These are phyloP conservation scores for Silurus lanzhouensis DNA, from an alignment of 2,797 vertebrate species.

Conservation along the genomic window DNA sequence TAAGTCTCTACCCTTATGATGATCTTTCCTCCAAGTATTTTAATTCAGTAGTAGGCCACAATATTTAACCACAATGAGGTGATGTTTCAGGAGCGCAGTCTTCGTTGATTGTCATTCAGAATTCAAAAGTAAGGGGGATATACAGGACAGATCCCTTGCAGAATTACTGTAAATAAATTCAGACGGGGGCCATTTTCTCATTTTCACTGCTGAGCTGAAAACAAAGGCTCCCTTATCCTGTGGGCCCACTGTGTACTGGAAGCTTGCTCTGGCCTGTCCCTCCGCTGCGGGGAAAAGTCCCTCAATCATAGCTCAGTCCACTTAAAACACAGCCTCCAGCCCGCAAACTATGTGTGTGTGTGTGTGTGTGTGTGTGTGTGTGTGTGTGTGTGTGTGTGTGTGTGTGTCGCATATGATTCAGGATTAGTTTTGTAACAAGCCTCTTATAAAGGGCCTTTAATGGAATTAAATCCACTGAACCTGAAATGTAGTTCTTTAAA, in stretches of 20 bases:
- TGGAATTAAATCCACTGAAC: constrained; percentile 3
- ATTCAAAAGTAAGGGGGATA: constrained; percentile 59
- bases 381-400: constrained; percentile 4
- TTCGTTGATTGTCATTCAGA: constrained; percentile 1
- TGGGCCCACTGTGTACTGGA: constrained; percentile 77
- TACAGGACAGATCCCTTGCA: constrained; percentile 42
- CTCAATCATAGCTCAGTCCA: constrained; percentile 34
- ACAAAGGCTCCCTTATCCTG: constrained; percentile 93
- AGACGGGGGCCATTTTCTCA: constrained; percentile 85
- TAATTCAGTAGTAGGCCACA: neutral
- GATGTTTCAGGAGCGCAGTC: neutral
- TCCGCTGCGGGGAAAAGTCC: constrained; percentile 72
- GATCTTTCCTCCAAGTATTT: too few species aligned
- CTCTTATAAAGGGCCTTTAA: constrained; percentile 19
- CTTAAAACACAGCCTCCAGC: constrained; percentile 29
- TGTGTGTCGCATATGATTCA: constrained; percentile 15
- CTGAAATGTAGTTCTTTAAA: neutral
- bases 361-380: constrained; percentile 9
- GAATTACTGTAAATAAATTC: constrained; percentile 74
- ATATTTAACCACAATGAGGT: neutral
- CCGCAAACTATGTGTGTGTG: constrained; percentile 10
- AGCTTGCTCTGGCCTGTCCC: constrained; percentile 84
- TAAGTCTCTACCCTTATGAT: neutral
- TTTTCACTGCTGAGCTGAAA: constrained; percentile 86
- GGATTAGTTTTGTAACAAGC: constrained; percentile 31